Evolutionary conservation across 2,888 invertebrate species (phyloP).

Genomic region (Pterostichus niger): DNA sequence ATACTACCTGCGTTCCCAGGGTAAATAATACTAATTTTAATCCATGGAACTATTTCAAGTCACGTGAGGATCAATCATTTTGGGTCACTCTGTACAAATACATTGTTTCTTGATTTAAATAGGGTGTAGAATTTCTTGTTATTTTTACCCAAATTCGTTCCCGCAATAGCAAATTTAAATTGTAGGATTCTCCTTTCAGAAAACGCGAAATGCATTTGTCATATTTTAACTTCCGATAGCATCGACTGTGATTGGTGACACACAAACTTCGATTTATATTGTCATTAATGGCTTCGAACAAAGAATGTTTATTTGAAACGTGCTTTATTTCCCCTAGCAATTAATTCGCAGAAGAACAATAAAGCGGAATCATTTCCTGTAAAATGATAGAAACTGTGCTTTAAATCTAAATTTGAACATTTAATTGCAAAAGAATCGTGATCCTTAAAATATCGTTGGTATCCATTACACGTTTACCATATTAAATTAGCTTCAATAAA

Average conservation of each 20-base stretch:
- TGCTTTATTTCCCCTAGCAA: constrained; percentile 36
- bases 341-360: constrained; percentile 34
- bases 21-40: too few relatives aligned
- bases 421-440: constrained; percentile 7
- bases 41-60: too few relatives aligned
- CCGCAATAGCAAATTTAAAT: too few relatives aligned
- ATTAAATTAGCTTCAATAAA: too few relatives aligned
- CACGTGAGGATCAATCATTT: too few relatives aligned
- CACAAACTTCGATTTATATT: constrained; percentile 49
- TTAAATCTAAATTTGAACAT: constrained; percentile 26
- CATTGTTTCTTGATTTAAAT: too few relatives aligned
- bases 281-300: constrained; percentile 49
- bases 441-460: too few relatives aligned
- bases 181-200: background rate
- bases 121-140: too few relatives aligned
- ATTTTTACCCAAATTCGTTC: too few relatives aligned
- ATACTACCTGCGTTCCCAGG: too few relatives aligned
- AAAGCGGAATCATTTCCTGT: constrained; percentile 21
- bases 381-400: constrained; percentile 16
- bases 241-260: constrained; percentile 48
- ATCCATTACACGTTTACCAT: too few relatives aligned
- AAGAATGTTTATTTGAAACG: constrained; percentile 36
- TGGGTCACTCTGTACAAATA: too few relatives aligned
- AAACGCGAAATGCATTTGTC: constrained; percentile 54
- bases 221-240: constrained; percentile 41